Conservation (phyloP, 2,113 vertebrate species). For the Eclectus roratus region DNA sequence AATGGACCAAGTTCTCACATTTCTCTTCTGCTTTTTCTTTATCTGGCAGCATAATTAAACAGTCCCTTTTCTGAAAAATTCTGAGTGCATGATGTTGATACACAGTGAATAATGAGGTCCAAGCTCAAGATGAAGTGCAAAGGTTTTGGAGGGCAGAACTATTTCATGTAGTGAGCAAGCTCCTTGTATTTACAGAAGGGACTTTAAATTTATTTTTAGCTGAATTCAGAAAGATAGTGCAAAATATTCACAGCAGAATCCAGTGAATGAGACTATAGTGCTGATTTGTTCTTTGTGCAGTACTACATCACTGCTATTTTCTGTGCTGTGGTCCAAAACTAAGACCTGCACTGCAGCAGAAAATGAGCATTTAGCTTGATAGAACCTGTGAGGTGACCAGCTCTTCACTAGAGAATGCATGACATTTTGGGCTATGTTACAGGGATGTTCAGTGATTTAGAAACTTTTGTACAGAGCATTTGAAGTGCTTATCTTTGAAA, state of each 20-base stretch:
- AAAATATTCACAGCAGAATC: not conserved
- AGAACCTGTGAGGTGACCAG: not conserved
- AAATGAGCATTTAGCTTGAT: not conserved
- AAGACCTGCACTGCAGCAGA: conserved; percentile 51
- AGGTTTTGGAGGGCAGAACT: not conserved
- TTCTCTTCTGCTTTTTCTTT: not conserved
- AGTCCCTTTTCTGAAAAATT: not conserved
- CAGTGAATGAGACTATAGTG: not conserved
- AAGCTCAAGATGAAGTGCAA: not conserved
- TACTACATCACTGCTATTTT: not conserved
- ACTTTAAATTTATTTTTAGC: not conserved
- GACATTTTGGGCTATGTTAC: not conserved
- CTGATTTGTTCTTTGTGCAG: conserved; percentile 9
- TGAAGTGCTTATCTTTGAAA: not conserved
- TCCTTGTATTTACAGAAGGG: not conserved
- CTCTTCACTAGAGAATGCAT: not conserved
- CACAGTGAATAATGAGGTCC: not conserved
- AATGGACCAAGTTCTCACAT: not conserved
- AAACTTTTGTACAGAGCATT: not conserved
- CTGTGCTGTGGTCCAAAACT: not conserved
- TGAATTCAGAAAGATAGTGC: not conserved
- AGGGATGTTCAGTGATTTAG: not conserved
- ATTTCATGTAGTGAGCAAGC: not conserved
- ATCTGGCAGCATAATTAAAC: not conserved
- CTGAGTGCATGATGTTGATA: not conserved